These are phyloP conservation scores for Oscheius onirici DNA, from an alignment of 2,888 invertebrate species.

Conservation along the genomic window DNA sequence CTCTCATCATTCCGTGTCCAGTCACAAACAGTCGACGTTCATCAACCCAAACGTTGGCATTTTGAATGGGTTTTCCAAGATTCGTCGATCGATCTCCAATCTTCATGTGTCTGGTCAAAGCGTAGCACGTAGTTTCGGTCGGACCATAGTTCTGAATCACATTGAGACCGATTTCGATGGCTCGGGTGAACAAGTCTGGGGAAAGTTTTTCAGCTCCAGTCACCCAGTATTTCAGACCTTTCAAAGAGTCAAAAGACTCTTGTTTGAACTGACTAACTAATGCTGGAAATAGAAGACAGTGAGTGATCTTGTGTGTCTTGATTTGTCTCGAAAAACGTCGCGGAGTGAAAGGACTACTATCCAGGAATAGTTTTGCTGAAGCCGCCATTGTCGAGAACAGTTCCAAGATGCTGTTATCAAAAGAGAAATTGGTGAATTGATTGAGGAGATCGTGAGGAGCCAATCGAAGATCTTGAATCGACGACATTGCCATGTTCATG, in stretches of 20 bases:
- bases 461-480: conserved; percentile 14
- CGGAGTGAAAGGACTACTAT: conserved; percentile 42
- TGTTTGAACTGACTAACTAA: conserved; percentile 44
- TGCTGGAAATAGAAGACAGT: conserved; percentile 59
- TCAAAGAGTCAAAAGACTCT: conserved; percentile 35
- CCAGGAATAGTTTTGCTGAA: conserved; percentile 45
- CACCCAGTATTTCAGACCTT: conserved; percentile 58
- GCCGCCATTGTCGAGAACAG: conserved; percentile 49
- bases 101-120: conserved; percentile 51
- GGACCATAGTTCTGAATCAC: conserved; percentile 68
- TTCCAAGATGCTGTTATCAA: conserved; percentile 67
- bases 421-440: conserved; percentile 60
- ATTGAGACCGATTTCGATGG: conserved; percentile 37
- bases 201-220: conserved; percentile 63
- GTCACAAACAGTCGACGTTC: conserved; percentile 37
- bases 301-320: conserved; percentile 44
- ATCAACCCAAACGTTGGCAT: conserved; percentile 17
- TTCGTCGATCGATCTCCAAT: conserved; percentile 50
- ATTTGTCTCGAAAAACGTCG: conserved; percentile 39
- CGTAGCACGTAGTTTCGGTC: conserved; percentile 65
- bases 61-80: conserved; percentile 54
- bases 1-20: conserved; percentile 60
- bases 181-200: conserved; percentile 45
- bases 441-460: conserved; percentile 33
- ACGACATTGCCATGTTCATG: conserved; percentile 5